Evolutionary conservation across 2,797 vertebrate species (phyloP).

Genomic region (Rhinophrynus dorsalis): DNA sequence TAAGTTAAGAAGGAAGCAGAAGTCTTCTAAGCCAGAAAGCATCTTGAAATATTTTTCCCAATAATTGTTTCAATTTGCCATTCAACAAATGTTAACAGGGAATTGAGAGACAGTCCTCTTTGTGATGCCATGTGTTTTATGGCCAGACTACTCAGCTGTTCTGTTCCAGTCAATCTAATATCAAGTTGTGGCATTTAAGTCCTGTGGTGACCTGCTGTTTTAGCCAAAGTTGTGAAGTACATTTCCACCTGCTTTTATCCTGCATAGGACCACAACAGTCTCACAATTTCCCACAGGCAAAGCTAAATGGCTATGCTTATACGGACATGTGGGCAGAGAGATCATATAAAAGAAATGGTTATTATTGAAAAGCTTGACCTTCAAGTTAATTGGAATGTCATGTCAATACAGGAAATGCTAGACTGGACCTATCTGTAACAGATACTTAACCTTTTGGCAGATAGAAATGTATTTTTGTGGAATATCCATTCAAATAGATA

Average conservation of each 20-base stretch:
- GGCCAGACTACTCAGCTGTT: slow-evolving; percentile 38
- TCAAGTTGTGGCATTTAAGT: slow-evolving; percentile 40
- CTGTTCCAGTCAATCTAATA: slow-evolving; percentile 35
- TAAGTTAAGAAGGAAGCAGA: slow-evolving; percentile 9
- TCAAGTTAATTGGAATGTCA: slow-evolving; percentile 31
- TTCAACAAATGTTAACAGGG: not conserved
- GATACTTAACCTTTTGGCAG: not conserved
- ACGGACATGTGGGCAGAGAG: not conserved
- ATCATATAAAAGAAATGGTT: slow-evolving; percentile 14
- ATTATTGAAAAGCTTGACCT: slow-evolving; percentile 23
- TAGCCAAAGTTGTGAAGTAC: slow-evolving; percentile 22
- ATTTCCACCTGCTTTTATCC: slow-evolving; percentile 35
- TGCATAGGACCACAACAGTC: slow-evolving; percentile 7
- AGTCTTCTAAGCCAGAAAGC: not conserved
- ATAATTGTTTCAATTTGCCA: slow-evolving; percentile 35
- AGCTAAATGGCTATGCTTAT: not conserved
- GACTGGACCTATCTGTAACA: not conserved
- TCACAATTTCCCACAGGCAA: slow-evolving; percentile 18
- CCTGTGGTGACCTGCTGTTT: slow-evolving; percentile 37
- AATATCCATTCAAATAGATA: no score
- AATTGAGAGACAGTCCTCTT: slow-evolving; percentile 1
- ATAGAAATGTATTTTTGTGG: no score
- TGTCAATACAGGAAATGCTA: no score
- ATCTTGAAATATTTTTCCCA: slow-evolving; percentile 34
- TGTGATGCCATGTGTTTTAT: slow-evolving; percentile 18